A percentile compares a stretch with the other conserved stretches of the same genome.
Evolutionary conservation across 1,140 invertebrate species (phyloP).

Genomic region (Papilio xuthus): DNA sequence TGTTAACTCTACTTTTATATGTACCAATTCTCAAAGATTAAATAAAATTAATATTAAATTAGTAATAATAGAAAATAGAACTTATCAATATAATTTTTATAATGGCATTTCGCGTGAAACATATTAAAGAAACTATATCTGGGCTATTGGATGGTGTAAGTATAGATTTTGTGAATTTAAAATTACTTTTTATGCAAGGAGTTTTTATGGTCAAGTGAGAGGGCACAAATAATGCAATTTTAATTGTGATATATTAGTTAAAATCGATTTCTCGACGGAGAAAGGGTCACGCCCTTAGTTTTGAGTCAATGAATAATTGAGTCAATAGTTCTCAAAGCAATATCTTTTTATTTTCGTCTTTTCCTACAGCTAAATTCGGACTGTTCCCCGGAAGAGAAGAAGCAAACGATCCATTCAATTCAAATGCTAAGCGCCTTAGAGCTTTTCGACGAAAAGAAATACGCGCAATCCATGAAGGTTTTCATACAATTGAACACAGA

Average conservation of each 20-base stretch:
- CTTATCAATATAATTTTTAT: too few species aligned
- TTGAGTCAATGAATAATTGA: too few species aligned
- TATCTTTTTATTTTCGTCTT: background rate
- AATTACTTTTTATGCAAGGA: conserved; percentile 25
- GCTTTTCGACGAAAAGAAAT: conserved; percentile 93
- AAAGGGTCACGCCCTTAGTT: too few species aligned
- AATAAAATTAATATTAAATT: too few species aligned
- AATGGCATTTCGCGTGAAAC: conserved; percentile 44
- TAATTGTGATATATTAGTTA: too few species aligned
- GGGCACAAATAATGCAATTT: too few species aligned
- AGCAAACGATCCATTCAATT: conserved; percentile 91
- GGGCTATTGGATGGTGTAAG: conserved; percentile 50
- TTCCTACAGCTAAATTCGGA: conserved; percentile 89
- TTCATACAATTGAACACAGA: conserved; percentile 95
- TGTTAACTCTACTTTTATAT: too few species aligned
- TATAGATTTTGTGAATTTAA: conserved; percentile 33
- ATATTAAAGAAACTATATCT: conserved; percentile 46
- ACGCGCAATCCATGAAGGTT: conserved; percentile 94
- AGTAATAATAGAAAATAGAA: too few species aligned
- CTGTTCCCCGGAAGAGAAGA: conserved; percentile 90
- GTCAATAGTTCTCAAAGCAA: background rate
- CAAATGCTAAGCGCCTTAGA: conserved; percentile 95
- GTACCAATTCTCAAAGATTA: background rate
- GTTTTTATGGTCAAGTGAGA: too few species aligned
- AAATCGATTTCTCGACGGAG: too few species aligned